Conservation (phyloP, 2,797 vertebrate genomes). For the Centropyge bicolor region DNA sequence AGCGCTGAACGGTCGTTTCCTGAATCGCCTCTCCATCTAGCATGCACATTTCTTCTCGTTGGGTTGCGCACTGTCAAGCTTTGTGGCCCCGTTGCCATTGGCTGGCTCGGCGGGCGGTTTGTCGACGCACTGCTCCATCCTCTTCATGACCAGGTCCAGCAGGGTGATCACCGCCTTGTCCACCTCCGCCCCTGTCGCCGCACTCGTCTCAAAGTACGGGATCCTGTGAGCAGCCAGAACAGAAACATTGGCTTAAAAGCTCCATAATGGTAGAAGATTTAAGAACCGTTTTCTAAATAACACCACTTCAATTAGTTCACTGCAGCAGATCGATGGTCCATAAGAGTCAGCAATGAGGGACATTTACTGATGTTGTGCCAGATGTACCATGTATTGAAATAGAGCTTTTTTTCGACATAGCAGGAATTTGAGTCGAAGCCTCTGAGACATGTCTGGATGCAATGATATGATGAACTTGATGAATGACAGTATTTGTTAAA, state of each 20-base stretch:
- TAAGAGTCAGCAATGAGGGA: neutral
- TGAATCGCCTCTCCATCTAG: conserved; percentile 76
- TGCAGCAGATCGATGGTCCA: neutral
- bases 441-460: too few species aligned
- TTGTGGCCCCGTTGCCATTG: conserved; percentile 88
- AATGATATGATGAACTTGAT: too few species aligned
- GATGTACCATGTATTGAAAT: too few species aligned
- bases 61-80: conserved; percentile 80
- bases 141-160: conserved; percentile 97
- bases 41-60: conserved; percentile 92
- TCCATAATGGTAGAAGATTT: neutral
- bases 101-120: conserved; percentile 86
- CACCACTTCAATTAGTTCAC: neutral
- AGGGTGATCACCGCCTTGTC: conserved; percentile 92
- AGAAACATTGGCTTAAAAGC: neutral
- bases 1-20: conserved; percentile 49
- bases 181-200: conserved; percentile 91
- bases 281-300: neutral
- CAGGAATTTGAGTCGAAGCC: too few species aligned
- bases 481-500: too few species aligned
- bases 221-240: conserved; percentile 83
- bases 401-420: too few species aligned
- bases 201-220: conserved; percentile 96
- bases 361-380: neutral
- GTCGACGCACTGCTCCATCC: conserved; percentile 97